Conservation (phyloP, 2,888 invertebrate genomes). For the Caenorhabditis sp. region DNA sequence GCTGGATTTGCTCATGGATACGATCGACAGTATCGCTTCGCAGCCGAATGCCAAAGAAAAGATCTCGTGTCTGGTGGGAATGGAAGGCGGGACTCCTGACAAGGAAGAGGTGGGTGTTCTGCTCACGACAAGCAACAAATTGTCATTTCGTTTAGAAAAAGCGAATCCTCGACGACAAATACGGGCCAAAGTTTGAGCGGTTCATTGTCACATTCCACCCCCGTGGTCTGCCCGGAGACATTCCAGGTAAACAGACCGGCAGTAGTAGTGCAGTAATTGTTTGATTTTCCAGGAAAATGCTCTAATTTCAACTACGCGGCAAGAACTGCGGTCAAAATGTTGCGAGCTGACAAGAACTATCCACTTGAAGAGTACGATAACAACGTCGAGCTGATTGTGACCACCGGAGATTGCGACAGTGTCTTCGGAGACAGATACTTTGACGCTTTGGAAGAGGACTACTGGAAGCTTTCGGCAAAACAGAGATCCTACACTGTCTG, state of each 20-base stretch:
- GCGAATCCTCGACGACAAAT: constrained; percentile 63
- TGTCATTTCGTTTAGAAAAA: constrained; percentile 62
- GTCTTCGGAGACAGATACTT: constrained; percentile 75
- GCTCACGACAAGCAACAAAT: background rate
- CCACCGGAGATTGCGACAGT: constrained; percentile 76
- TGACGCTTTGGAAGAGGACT: constrained; percentile 74
- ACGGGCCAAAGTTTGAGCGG: constrained; percentile 69
- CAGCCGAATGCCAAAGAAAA: constrained; percentile 70
- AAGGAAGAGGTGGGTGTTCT: constrained; percentile 65
- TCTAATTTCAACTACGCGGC: constrained; percentile 74
- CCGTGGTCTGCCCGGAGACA: constrained; percentile 72
- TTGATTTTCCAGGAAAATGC: constrained; percentile 67
- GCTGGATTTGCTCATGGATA: constrained; percentile 70
- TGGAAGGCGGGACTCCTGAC: constrained; percentile 75
- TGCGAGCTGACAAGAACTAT: constrained; percentile 69
- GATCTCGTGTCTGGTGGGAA: constrained; percentile 70
- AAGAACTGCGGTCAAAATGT: constrained; percentile 64
- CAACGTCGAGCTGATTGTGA: constrained; percentile 70
- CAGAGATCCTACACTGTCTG: constrained; percentile 71
- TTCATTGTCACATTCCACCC: constrained; percentile 76
- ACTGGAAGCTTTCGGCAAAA: constrained; percentile 68
- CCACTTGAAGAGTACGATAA: constrained; percentile 63
- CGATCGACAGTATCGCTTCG: constrained; percentile 68
- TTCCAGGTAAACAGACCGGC: constrained; percentile 65
- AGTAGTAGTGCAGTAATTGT: constrained; percentile 5